Conservation (phyloP, 1,140 invertebrate species). For the Microvelia longipes region DNA sequence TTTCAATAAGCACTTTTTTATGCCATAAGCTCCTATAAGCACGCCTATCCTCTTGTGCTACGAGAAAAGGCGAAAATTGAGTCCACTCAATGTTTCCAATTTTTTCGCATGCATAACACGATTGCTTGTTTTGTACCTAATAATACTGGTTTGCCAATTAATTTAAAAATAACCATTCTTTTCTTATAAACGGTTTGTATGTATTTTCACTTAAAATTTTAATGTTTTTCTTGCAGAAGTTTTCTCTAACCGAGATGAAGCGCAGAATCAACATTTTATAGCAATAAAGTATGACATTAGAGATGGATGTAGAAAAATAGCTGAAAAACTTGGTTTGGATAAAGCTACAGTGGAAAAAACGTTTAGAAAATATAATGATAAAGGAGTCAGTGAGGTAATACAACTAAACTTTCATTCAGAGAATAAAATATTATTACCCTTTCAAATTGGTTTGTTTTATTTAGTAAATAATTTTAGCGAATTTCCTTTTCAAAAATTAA, state of each 20-base stretch:
- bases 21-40: no score
- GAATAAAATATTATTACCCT: no score
- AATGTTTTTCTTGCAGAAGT: background rate
- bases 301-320: background rate
- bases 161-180: background rate
- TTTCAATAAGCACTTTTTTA: no score
- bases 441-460: no score
- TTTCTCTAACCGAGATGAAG: background rate
- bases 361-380: background rate
- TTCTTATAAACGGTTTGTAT: background rate
- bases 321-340: background rate
- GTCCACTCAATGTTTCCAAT: background rate
- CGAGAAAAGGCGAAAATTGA: background rate
- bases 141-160: background rate
- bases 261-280: background rate
- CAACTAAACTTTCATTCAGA: background rate
- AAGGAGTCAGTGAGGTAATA: background rate
- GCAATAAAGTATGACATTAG: background rate
- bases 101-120: background rate
- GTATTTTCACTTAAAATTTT: background rate
- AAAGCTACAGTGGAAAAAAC: background rate
- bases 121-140: background rate
- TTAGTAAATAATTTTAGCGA: background rate
- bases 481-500: background rate
- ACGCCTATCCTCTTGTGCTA: no score